Conservation (phyloP, 2,113 vertebrate species). For the Corydoras sp. region DNA sequence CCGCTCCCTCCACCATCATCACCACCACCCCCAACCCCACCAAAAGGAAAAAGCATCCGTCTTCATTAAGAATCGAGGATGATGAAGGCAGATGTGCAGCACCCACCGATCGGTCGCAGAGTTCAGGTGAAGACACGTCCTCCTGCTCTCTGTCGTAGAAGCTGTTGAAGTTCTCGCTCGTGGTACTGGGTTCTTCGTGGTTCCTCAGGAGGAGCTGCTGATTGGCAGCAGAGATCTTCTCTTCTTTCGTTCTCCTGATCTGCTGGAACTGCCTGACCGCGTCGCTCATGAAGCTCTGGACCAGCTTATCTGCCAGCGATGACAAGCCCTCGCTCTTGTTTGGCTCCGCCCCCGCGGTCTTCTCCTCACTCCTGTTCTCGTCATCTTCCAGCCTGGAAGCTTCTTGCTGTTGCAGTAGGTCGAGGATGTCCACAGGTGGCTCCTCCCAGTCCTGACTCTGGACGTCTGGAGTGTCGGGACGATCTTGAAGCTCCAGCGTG, state of each 20-base stretch:
- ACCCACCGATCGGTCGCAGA: background rate
- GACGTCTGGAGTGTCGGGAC: background rate
- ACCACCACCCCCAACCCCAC: too few relatives aligned
- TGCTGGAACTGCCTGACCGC: constrained; percentile 75
- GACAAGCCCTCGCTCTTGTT: constrained; percentile 52
- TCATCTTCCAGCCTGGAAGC: constrained; percentile 52
- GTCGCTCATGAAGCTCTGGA: constrained; percentile 77
- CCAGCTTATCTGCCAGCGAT: constrained; percentile 74
- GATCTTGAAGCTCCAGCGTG: constrained; percentile 49
- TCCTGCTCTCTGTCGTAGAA: constrained; percentile 58
- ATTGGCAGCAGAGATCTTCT: constrained; percentile 76
- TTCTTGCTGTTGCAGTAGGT: constrained; percentile 66
- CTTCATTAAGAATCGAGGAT: too few relatives aligned
- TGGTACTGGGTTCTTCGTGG: constrained; percentile 41
- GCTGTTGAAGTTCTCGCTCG: constrained; percentile 57
- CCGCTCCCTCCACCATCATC: too few relatives aligned
- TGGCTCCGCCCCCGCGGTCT: constrained; percentile 50
- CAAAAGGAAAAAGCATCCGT: too few relatives aligned
- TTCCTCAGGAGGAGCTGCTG: constrained; percentile 45
- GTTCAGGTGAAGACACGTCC: too few relatives aligned
- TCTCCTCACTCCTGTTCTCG: constrained; percentile 24
- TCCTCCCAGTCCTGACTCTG: constrained; percentile 44
- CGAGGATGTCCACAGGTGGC: constrained; percentile 64
- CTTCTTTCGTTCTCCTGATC: constrained; percentile 76
- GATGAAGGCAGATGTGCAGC: background rate